Evolutionary conservation across 2,888 invertebrate genomes (phyloP), one percentile per base, ranked within the genome.

Genomic region (Plebejus argus): DNA sequence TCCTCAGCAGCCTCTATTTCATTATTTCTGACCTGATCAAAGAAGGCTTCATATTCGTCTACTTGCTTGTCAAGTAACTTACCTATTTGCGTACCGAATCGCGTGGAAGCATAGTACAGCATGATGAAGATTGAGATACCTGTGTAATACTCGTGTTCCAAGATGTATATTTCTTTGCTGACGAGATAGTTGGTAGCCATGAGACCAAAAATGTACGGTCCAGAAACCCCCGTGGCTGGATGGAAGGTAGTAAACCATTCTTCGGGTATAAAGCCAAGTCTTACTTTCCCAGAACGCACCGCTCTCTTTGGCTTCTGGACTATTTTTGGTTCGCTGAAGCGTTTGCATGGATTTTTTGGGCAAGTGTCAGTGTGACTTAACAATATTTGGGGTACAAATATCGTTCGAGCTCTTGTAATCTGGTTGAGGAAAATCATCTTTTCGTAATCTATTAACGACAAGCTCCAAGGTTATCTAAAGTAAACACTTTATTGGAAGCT

Each of bases 101-200:
- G 97, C 84, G 96, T 97, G 12, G 96, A 92, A 3, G 86, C 92
- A 76, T 93, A 78, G 76, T 95, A 87, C 77, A 95, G 87, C 84
- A 98, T 94, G 1, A 96, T 85, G 12, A 95, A 88, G 76, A 97
- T 88, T 0, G 97, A 96, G 12, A 98, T 80, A 28, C 98, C 97
- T 80, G 95, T 95, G 88, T 97, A 97, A 90, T 96, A 98, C 87
- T 99, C 98, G 87, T 99, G 99, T 88, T 99, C 99, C 94, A 98
- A 92, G 0, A 99, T 96, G 86, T 96, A 98, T 81, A 97, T 96
- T 94, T 99, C 99, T 92, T 99, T 99, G 88, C 99, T 99, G 76
- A 97, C 83, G 79, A 98, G 88, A 86, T 97, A 99, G 53, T 98
- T 98, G 23, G 95, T 84, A 0, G 98, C 84, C 78, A 97, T 97